Evolutionary conservation across 2,113 vertebrate species (phyloP).

Genomic region (Struthio camelus): DNA sequence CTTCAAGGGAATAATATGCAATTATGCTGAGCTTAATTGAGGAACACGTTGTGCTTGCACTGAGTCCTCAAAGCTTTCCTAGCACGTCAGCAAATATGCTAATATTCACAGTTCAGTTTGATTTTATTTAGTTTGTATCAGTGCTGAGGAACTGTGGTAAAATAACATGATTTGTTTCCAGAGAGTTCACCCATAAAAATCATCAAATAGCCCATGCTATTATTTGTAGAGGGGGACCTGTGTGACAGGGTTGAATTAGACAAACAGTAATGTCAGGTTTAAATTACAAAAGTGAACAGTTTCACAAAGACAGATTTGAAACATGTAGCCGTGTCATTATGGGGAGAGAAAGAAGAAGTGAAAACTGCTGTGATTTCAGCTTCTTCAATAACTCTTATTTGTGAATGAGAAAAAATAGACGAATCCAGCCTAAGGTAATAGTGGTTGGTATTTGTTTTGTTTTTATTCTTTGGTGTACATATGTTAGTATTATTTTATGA

Average conservation of each 20-base stretch:
- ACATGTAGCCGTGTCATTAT: constrained; percentile 18
- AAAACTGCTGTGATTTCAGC: constrained; percentile 46
- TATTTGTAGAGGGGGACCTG: not conserved
- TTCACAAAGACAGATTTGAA: constrained; percentile 7
- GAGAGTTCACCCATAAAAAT: not conserved
- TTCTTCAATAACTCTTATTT: constrained; percentile 42
- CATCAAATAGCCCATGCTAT: not conserved
- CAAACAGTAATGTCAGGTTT: not conserved
- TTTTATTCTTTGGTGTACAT: not conserved
- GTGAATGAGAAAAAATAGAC: constrained; percentile 37
- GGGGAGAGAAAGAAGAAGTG: constrained; percentile 10
- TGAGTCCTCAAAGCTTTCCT: constrained; percentile 42
- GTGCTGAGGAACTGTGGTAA: not conserved
- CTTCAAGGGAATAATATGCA: not conserved
- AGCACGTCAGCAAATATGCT: not conserved
- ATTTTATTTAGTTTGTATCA: not conserved
- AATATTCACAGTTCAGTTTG: not conserved
- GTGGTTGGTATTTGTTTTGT: not conserved
- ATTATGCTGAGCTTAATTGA: not conserved
- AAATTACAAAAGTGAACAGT: not conserved
- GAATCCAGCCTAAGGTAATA: constrained; percentile 55
- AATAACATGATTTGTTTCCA: not conserved
- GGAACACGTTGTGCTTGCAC: constrained; percentile 28
- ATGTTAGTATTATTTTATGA: not conserved
- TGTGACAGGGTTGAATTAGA: not conserved